These are phyloP conservation scores for Zaprionus lineosus DNA, from an alignment of 2,888 invertebrate species.

Conservation along the genomic window DNA sequence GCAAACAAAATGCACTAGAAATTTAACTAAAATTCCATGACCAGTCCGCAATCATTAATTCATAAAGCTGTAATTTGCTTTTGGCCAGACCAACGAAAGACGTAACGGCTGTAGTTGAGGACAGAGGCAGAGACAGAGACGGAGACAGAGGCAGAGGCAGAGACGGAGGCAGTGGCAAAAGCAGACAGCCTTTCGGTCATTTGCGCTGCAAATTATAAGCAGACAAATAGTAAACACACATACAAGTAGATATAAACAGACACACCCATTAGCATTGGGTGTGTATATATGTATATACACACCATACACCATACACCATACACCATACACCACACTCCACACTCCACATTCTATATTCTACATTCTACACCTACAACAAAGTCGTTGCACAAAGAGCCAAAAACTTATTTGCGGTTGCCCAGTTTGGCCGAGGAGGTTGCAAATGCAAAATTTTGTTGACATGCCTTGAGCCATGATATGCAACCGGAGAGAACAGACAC, in stretches of 20 bases:
- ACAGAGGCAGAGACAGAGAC: no score
- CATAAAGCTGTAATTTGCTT: conserved; percentile 65
- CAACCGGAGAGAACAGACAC: conserved; percentile 8
- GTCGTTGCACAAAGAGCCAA: conserved; percentile 48
- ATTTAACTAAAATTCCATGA: conserved; percentile 41
- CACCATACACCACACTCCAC: no score
- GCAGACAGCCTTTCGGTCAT: conserved; percentile 60
- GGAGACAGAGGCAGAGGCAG: no score
- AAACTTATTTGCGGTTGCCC: conserved; percentile 68
- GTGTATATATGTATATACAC: conserved; percentile 7
- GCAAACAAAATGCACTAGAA: conserved; percentile 22
- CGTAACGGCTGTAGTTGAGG: conserved; percentile 7
- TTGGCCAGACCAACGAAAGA: conserved; percentile 36
- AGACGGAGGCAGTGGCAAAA: no score
- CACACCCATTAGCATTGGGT: conserved; percentile 9
- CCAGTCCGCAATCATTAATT: conserved; percentile 61
- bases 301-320: no score
- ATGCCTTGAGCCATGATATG: conserved; percentile 59
- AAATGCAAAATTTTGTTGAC: conserved; percentile 62
- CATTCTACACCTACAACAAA: conserved; percentile 41
- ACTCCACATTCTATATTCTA: background rate
- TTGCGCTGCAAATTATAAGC: conserved; percentile 57
- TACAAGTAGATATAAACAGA: conserved; percentile 8
- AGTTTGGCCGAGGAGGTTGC: conserved; percentile 41
- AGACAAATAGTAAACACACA: conserved; percentile 51